Evolutionary conservation across 2,113 vertebrate genomes (phyloP).

Genomic region (Pseudorhombus dupliciocellatus): DNA sequence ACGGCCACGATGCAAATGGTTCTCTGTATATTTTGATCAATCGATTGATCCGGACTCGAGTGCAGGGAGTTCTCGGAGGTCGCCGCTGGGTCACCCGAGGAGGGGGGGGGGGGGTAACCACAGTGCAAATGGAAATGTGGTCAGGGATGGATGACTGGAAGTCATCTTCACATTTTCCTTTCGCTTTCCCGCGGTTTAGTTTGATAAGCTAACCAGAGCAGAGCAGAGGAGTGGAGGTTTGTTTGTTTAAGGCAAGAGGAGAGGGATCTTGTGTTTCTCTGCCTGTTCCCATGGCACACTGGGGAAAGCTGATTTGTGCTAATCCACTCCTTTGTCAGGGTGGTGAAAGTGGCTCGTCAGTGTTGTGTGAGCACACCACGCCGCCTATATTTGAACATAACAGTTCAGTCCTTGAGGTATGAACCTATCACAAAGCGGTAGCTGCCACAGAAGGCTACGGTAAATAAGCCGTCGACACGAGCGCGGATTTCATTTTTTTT

Average conservation of each 20-base stretch:
- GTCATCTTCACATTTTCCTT: no score
- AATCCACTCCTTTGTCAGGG: conserved; percentile 14
- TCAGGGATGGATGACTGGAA: not conserved
- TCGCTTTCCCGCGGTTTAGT: no score
- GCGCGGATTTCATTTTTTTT: conserved; percentile 9
- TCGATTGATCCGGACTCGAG: conserved; percentile 35
- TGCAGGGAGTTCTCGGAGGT: conserved; percentile 29
- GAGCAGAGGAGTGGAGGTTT: no score
- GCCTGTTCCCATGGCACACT: not conserved
- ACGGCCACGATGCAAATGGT: conserved; percentile 43
- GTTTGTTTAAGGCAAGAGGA: no score
- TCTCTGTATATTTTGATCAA: conserved; percentile 36
- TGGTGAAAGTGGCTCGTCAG: not conserved
- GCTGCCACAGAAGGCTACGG: conserved; percentile 1
- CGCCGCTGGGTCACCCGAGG: conserved; percentile 15
- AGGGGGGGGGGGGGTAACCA: not conserved
- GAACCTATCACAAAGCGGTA: not conserved
- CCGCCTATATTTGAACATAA: not conserved
- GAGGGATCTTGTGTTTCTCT: not conserved
- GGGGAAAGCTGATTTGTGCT: conserved; percentile 2
- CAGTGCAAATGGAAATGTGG: conserved; percentile 10
- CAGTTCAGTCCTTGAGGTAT: conserved; percentile 18
- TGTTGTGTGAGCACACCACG: not conserved
- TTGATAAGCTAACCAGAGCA: no score
- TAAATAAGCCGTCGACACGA: conserved; percentile 4